Percentiles rank a stretch among this genome's conserved stretches.
Conservation (phyloP, 2,113 vertebrate species). For the Sander vitreus region DNA sequence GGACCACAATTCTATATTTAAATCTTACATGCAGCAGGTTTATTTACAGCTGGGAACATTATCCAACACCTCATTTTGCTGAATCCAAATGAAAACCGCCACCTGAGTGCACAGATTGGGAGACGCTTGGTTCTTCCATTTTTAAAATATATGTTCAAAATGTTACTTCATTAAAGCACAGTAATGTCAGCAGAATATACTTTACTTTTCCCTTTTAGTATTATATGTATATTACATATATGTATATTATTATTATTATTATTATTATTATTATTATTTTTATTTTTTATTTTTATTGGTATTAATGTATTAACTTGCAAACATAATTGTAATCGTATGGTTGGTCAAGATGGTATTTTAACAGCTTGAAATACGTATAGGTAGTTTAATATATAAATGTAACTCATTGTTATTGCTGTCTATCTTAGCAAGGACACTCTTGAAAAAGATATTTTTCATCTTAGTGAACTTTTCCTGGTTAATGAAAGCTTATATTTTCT, state of each 20-base stretch:
- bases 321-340: neutral
- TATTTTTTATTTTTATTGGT: neutral
- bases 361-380: neutral
- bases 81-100: slow-evolving; percentile 75
- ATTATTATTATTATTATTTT: neutral
- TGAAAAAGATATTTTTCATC: neutral
- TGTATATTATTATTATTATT: neutral
- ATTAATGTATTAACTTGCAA: neutral
- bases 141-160: neutral
- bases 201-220: neutral
- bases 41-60: slow-evolving; percentile 84
- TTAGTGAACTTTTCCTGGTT: neutral
- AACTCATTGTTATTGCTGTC: neutral
- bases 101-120: slow-evolving; percentile 44
- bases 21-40: slow-evolving; percentile 79
- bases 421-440: neutral
- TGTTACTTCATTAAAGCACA: neutral
- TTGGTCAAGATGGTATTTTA: neutral
- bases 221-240: no score
- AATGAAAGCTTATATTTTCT: neutral
- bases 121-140: slow-evolving; percentile 6
- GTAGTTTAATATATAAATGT: neutral
- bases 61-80: slow-evolving; percentile 82
- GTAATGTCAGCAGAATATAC: neutral
- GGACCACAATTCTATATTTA: slow-evolving; percentile 80